Base-by-base conservation (phyloP, 1,140 invertebrate species). In the Calliopsis andreniformis region DNA sequence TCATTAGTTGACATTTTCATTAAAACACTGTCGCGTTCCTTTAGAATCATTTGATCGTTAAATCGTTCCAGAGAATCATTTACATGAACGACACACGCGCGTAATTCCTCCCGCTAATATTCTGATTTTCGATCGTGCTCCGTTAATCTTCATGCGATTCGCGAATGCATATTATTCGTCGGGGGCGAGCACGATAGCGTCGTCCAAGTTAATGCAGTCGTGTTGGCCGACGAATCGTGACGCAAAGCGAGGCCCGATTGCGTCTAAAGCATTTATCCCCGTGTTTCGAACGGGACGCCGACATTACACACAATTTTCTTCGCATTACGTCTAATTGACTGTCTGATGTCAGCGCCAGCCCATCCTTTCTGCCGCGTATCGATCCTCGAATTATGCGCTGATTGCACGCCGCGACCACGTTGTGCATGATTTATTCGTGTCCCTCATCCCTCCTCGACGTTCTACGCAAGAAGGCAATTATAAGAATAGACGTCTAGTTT, bases 241-340 rank as follows among this genome's bases (percentile, higher is more conserved):
- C 61, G 56, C 43, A 55, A 30, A 23, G 59, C 35, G 32, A 59
- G 43, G 14, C 39, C 39, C 49, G 55, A 83, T 82, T 67, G 61
- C 66, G 42, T 62, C 32, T 79, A 62, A 70, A 83, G 45, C 70
- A 67, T 82, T 79, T 84, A 83, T 58, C 55, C 12, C 35, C 25
- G 35, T 32, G 55, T 35, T 28, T 43, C 49, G 61, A 82, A 72
- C 62, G 20, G 51, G 4, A 58, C 45, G 3, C 35, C 23, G 25
- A 42, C 32, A 76, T 83, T 84, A 83, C 64, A 67, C 75, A 83
- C 70, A 85, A 85, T 84, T 84, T 84, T 85, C 83, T 80, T 84
- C 83, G 69, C 78, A 85, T 85, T 84, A 84, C 67, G 59, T 53
- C 75, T 84, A 85, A 85, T 84, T 85, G 81, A 79, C 71, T 42